Evolutionary conservation across 2,113 vertebrate genomes (phyloP).

Genomic region (Scytalopus superciliaris): DNA sequence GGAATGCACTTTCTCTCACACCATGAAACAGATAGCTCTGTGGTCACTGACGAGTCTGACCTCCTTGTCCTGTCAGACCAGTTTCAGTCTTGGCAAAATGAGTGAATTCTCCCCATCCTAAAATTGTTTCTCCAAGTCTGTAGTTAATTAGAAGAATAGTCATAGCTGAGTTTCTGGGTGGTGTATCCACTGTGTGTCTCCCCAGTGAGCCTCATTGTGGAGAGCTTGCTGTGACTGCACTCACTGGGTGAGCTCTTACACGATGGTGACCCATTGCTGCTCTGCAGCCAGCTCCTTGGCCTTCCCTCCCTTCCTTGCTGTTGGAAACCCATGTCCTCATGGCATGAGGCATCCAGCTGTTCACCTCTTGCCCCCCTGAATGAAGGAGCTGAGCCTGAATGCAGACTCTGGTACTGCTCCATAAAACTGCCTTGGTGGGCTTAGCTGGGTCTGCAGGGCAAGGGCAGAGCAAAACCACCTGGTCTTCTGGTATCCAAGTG

Average conservation of each 20-base stretch:
- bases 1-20: fast-evolving
- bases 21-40: fast-evolving
- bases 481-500: fast-evolving
- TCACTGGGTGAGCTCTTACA: background rate
- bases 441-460: background rate
- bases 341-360: background rate
- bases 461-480: background rate
- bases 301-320: background rate
- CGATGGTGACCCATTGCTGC: background rate
- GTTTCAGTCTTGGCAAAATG: background rate
- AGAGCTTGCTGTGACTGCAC: background rate
- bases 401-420: fast-evolving
- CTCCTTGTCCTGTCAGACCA: background rate
- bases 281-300: background rate
- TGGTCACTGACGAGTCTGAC: fast-evolving
- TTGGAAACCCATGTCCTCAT: background rate
- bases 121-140: background rate
- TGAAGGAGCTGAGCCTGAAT: background rate
- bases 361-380: background rate
- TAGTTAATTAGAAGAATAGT: background rate
- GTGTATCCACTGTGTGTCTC: fast-evolving
- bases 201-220: background rate
- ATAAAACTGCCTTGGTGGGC: fast-evolving
- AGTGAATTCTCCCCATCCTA: background rate
- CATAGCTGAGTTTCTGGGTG: background rate